Evolutionary conservation across 2,113 vertebrate genomes (phyloP), one percentile per base, ranked within the genome.

Genomic region (Silurus meridionalis): DNA sequence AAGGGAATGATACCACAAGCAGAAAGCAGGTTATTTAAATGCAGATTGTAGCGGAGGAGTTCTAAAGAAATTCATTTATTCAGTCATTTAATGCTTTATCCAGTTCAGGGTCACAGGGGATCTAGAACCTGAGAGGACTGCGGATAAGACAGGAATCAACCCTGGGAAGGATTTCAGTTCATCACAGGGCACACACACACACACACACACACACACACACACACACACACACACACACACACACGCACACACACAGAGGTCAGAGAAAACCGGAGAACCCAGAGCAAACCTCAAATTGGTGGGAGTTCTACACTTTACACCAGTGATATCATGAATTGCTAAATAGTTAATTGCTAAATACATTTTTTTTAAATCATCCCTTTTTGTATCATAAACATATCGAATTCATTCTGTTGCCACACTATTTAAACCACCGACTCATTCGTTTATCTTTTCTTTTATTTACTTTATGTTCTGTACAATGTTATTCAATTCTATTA

Each of bases 21-120:
- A 75, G 72, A 52, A 75, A 75, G 48, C 9, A 75, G 72, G 21
- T 78, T 57, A 78, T 78, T 77, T n/a, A 77, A 77, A 77, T 77
- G 23, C 74, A 77, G 74, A 55, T 10, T 53, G 74, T 11, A 8
- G 23, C 5, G 25, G 21, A 25, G 50, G 13, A 25, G 23, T 14
- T 55, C 23, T 53, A 55, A 77, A 57, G n/a, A 17, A 57, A 28
- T 28, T 78, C 52, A 74, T 74, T 21, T 5, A 78, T 14, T 78
- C 25, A 78, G 53, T 4, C 53, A 57, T 28, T 78, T 78, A 78
- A 10, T 55, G 23, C 11, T 77, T 6, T 53, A 53, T 25, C 50
- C 13, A 55, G n/a, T 4, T 78, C 52, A 57, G 53, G 13, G 14
- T 57, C 7, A 57, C 14, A 17, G 4, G 13, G 50, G n/a, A 25